A percentile compares a stretch with the other conserved stretches of the same genome.
Conservation (phyloP, 2,113 vertebrate genomes). For the Diadophis punctatus region DNA sequence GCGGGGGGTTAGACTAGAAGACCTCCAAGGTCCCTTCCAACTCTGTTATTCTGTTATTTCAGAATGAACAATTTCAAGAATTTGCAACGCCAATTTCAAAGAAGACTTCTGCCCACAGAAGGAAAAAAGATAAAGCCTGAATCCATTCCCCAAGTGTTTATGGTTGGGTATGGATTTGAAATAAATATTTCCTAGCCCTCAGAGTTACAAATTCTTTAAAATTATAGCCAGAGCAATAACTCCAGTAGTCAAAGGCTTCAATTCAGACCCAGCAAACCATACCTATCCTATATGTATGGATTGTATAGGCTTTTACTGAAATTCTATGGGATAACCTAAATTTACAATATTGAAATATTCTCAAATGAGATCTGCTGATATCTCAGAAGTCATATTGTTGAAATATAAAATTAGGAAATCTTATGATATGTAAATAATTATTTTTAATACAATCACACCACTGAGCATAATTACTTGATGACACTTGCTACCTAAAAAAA, state of each 20-base stretch:
- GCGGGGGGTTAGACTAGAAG: not conserved
- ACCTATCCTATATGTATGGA: not conserved
- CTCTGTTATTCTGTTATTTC: not conserved
- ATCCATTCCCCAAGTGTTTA: not conserved
- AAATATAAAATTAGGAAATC: not conserved
- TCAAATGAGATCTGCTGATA: not conserved
- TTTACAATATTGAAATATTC: not conserved
- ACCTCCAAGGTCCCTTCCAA: not conserved
- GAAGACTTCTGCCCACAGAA: not conserved
- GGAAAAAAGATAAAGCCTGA: not conserved
- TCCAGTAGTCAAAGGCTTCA: not conserved
- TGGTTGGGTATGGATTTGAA: not conserved
- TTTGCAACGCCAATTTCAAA: not conserved
- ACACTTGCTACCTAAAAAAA: not conserved
- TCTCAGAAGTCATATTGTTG: not conserved
- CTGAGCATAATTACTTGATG: not conserved
- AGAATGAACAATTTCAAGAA: not conserved
- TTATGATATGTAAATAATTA: not conserved
- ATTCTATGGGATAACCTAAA: not conserved
- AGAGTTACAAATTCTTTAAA: not conserved
- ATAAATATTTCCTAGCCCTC: not conserved
- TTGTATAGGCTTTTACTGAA: not conserved
- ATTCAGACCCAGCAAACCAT: not conserved
- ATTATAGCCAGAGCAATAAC: not conserved
- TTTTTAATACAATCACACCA: not conserved